Conservation (phyloP, 2,888 invertebrate genomes). For the Noctua janthina region DNA sequence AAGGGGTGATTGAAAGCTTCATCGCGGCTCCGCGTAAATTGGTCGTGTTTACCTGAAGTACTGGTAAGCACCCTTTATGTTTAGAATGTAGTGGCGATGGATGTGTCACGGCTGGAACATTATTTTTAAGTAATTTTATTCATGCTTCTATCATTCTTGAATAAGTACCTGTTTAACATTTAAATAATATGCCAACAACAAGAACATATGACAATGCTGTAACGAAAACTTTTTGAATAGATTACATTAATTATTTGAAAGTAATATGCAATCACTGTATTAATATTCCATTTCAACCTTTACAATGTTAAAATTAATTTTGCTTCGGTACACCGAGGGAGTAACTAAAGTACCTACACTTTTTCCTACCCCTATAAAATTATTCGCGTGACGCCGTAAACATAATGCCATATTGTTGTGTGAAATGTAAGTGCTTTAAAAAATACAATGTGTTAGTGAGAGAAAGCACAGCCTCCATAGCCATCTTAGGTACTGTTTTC, state of each 20-base stretch:
- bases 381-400: constrained; percentile 27
- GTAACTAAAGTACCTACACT: neutral
- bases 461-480: neutral
- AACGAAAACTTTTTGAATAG: neutral
- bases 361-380: constrained; percentile 22
- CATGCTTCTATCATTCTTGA: neutral
- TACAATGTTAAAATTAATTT: neutral
- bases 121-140: constrained; percentile 1
- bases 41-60: constrained; percentile 84
- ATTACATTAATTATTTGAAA: neutral
- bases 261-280: neutral
- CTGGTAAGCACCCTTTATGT: constrained; percentile 77
- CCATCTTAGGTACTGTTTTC: neutral
- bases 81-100: constrained; percentile 68
- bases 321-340: neutral
- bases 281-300: neutral
- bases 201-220: neutral
- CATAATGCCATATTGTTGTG: constrained; percentile 3
- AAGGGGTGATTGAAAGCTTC: constrained; percentile 80
- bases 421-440: neutral
- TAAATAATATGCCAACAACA: neutral
- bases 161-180: neutral
- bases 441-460: neutral
- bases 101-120: constrained; percentile 61
- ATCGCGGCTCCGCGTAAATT: constrained; percentile 77